phyloP scores from a whole-genome alignment of 1,140 invertebrate genomes.

The Drosophila ercepeae region DNA sequence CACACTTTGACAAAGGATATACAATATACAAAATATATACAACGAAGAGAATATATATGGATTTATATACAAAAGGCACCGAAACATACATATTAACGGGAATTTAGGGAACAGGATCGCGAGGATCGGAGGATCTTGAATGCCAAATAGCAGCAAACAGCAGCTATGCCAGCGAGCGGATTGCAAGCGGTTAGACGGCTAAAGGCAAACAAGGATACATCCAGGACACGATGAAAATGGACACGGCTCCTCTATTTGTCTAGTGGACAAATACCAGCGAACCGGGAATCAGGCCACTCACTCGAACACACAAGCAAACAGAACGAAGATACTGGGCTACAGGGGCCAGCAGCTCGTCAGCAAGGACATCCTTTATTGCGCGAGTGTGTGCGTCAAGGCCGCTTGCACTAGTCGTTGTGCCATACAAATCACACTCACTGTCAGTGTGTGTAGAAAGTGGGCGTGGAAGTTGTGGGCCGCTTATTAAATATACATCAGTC shows the following conservation, averaged over 20 bases:
- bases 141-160: background rate
- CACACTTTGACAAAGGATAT: conserved; percentile 4
- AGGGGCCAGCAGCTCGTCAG: too few species aligned
- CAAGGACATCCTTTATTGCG: conserved; percentile 40
- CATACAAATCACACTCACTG: conserved; percentile 6
- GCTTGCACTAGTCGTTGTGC: conserved; percentile 14
- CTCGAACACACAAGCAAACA: background rate
- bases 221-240: conserved; percentile 12
- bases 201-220: conserved; percentile 11
- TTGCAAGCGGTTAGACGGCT: conserved; percentile 28
- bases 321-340: background rate
- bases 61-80: conserved; percentile 18
- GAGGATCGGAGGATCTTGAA: conserved; percentile 3
- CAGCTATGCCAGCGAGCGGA: conserved; percentile 30
- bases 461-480: conserved; percentile 18
- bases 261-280: conserved; percentile 28
- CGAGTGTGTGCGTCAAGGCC: conserved; percentile 50
- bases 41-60: conserved; percentile 14
- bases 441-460: conserved; percentile 8
- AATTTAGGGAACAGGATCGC: conserved; percentile 12
- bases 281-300: conserved; percentile 44
- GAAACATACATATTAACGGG: conserved; percentile 12
- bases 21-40: background rate
- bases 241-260: conserved; percentile 42
- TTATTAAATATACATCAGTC: conserved; percentile 65